Conservation (phyloP, 2,888 invertebrate species). For the Prosapia bicincta region DNA sequence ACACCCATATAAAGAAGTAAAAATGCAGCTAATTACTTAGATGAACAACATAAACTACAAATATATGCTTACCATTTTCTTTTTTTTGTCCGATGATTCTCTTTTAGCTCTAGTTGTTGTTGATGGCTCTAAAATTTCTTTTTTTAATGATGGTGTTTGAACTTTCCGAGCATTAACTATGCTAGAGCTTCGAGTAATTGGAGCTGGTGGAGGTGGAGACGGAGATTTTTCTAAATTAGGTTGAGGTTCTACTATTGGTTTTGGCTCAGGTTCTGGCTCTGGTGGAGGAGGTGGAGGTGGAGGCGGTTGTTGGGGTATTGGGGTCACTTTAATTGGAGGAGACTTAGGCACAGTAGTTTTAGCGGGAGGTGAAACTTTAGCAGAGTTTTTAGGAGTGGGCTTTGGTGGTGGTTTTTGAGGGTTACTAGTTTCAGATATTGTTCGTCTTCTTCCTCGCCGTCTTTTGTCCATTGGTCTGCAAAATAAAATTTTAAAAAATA, state of each 20-base stretch:
- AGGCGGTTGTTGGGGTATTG: constrained; percentile 20
- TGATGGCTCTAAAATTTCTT: constrained; percentile 36
- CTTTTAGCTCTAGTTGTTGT: constrained; percentile 33
- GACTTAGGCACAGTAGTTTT: constrained; percentile 21
- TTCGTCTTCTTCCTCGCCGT: constrained; percentile 48
- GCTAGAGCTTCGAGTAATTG: constrained; percentile 21
- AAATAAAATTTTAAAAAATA: too few species aligned
- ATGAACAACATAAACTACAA: too few species aligned
- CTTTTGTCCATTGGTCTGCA: constrained; percentile 46
- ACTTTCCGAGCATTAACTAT: constrained; percentile 17
- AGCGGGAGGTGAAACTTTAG: constrained; percentile 22
- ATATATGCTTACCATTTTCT: constrained; percentile 27
- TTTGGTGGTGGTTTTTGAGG: constrained; percentile 14
- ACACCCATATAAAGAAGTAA: too few species aligned
- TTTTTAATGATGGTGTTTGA: constrained; percentile 40
- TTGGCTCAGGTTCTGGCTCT: constrained; percentile 24
- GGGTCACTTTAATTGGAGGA: constrained; percentile 18
- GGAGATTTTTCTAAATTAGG: constrained; percentile 10
- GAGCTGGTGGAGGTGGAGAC: constrained; percentile 25
- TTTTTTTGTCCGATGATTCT: constrained; percentile 34
- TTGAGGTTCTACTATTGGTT: constrained; percentile 3
- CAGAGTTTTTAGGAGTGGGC: constrained; percentile 6
- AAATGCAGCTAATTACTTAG: too few species aligned
- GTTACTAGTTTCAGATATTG: constrained; percentile 43
- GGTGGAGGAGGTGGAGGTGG: constrained; percentile 28